Evolutionary conservation across 2,113 vertebrate genomes (phyloP).

Genomic region (Chionodraco myersi): DNA sequence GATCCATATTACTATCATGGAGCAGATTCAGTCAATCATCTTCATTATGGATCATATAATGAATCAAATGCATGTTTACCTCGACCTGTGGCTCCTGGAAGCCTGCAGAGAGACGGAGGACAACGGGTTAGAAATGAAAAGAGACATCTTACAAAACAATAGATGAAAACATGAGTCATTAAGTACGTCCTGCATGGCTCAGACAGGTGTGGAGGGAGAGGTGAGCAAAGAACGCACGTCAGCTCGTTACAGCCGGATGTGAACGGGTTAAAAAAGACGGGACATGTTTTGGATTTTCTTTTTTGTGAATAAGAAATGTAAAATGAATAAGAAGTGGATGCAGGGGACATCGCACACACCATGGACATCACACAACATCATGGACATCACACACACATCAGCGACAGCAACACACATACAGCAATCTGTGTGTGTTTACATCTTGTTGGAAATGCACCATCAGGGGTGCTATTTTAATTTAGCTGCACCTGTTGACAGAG

Average conservation of each 20-base stretch:
- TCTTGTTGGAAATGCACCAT: no score
- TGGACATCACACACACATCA: no score
- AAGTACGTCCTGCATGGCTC: no score
- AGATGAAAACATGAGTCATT: not conserved
- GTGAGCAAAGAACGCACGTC: no score
- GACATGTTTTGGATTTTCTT: not conserved
- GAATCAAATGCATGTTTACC: slow-evolving; percentile 72
- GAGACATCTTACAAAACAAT: not conserved
- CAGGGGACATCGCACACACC: not conserved
- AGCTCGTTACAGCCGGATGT: not conserved
- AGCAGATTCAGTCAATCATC: not conserved
- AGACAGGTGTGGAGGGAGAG: not conserved
- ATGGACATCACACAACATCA: no score
- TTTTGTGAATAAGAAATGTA: no score
- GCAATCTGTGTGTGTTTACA: no score
- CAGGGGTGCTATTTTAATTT: no score
- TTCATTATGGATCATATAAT: not conserved
- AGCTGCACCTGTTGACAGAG: no score
- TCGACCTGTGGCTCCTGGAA: slow-evolving; percentile 71
- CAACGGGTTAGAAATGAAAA: not conserved
- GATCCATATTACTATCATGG: not conserved
- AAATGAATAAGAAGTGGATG: not conserved
- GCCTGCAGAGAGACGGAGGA: slow-evolving; percentile 57
- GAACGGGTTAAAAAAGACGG: not conserved
- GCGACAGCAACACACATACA: no score